Conservation (phyloP, 2,113 vertebrate genomes). For the Setophaga kirtlandii region DNA sequence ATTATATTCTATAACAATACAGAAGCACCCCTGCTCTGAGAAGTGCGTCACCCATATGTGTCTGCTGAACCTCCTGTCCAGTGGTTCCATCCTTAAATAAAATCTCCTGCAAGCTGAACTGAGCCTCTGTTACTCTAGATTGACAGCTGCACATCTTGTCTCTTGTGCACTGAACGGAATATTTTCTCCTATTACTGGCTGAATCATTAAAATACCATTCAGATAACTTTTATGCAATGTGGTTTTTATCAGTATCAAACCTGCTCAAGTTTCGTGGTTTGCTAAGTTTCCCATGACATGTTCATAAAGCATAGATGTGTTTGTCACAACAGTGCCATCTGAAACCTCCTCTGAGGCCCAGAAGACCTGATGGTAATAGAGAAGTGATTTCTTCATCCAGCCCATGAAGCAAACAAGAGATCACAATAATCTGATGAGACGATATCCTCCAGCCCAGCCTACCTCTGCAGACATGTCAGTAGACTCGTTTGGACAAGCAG, state of each 20-base stretch:
- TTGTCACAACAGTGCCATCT: background rate
- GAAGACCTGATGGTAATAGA: background rate
- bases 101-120: background rate
- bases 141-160: background rate
- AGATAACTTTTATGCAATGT: background rate
- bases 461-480: slow-evolving; percentile 6
- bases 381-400: slow-evolving; percentile 42
- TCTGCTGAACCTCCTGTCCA: background rate
- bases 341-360: slow-evolving; percentile 14
- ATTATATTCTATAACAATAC: background rate
- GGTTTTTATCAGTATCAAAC: background rate
- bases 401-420: slow-evolving; percentile 31
- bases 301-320: background rate
- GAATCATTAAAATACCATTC: background rate
- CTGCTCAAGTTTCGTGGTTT: background rate
- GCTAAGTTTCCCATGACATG: background rate
- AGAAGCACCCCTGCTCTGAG: background rate
- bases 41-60: background rate
- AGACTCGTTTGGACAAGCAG: slow-evolving; percentile 48
- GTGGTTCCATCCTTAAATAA: background rate
- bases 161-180: background rate
- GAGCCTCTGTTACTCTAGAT: background rate
- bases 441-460: slow-evolving; percentile 27
- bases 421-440: slow-evolving; percentile 30
- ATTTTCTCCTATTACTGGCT: background rate